These are phyloP conservation scores for Ceyx erithaca DNA, from an alignment of 2,797 vertebrate species.

Conservation along the genomic window DNA sequence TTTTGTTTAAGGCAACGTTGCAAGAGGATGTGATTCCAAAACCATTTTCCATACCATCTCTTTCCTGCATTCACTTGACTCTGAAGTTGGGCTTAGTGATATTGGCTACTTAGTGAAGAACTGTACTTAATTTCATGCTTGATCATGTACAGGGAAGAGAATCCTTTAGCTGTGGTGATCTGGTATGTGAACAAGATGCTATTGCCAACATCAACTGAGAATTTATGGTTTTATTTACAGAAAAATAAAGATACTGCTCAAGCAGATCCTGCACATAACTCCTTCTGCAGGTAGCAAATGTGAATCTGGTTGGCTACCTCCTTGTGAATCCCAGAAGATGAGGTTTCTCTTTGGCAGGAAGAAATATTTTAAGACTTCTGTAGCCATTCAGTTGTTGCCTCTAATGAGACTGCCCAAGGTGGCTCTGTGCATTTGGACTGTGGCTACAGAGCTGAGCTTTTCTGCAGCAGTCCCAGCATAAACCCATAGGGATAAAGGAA, in stretches of 20 bases:
- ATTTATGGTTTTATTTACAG: neutral
- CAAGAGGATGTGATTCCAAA: accelerated
- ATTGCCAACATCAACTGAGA: neutral
- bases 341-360: neutral
- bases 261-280: neutral
- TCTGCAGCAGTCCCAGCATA: neutral
- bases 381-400: neutral
- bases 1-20: neutral
- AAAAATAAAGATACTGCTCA: neutral
- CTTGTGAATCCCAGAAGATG: neutral
- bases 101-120: neutral
- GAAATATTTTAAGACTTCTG: neutral
- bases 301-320: neutral
- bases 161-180: neutral
- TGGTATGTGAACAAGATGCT: neutral
- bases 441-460: neutral
- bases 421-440: neutral
- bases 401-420: neutral
- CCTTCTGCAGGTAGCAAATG: neutral
- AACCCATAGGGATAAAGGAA: neutral
- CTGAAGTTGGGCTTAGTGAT: neutral
- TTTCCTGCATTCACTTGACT: neutral
- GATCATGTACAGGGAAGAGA: neutral
- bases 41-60: neutral
- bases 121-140: neutral